Conservation (phyloP, 2,888 invertebrate species). For the Microctonus aethiopoides region DNA sequence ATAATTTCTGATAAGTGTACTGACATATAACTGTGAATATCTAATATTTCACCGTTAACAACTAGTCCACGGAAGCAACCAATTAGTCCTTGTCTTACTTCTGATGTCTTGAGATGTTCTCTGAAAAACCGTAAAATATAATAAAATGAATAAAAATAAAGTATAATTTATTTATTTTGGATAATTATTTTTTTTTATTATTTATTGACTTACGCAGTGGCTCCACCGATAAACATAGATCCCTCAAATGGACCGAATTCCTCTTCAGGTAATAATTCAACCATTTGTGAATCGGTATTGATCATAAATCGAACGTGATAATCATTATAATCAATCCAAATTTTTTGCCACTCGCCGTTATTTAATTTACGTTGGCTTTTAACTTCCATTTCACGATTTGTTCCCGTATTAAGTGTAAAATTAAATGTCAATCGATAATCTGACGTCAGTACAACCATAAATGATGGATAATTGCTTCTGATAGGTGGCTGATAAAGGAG, state of each 20-base stretch:
- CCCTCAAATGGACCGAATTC: conserved; percentile 94
- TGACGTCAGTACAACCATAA: conserved; percentile 87
- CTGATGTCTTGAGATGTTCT: conserved; percentile 83
- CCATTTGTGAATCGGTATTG: conserved; percentile 89
- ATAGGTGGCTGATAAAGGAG: conserved; percentile 91
- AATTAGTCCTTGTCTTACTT: conserved; percentile 88
- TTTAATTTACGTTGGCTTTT: conserved; percentile 85
- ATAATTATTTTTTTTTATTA: background rate
- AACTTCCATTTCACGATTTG: conserved; percentile 83
- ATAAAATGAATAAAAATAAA: background rate
- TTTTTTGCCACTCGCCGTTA: conserved; percentile 95
- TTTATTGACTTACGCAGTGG: conserved; percentile 80
- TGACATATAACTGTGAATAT: conserved; percentile 93
- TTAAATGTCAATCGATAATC: conserved; percentile 90
- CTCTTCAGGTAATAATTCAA: conserved; percentile 84
- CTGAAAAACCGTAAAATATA: conserved; percentile 68
- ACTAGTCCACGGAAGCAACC: conserved; percentile 94
- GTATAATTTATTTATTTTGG: background rate
- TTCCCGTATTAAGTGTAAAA: conserved; percentile 87
- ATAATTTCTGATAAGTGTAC: conserved; percentile 92
- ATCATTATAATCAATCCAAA: conserved; percentile 95
- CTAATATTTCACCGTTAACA: conserved; percentile 90
- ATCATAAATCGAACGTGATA: conserved; percentile 94
- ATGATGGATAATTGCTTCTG: conserved; percentile 88
- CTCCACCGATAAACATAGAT: conserved; percentile 93